Conservation (phyloP, 2,797 vertebrate species). For the Iguana delicatissima region DNA sequence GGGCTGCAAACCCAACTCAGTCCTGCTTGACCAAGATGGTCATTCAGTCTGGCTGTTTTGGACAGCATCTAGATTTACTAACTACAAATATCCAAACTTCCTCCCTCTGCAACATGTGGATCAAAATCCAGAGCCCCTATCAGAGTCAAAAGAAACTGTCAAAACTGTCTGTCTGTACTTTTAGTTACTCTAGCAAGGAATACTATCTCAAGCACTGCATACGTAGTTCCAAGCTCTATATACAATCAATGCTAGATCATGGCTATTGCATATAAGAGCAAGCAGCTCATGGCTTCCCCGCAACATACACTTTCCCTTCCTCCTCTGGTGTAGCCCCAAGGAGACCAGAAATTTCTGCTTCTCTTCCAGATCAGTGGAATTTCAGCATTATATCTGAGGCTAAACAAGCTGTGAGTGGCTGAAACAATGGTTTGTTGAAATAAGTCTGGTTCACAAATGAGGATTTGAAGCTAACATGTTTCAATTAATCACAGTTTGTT, state of each 20-base stretch:
- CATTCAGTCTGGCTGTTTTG: background rate
- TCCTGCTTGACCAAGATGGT: constrained; percentile 23
- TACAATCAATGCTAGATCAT: background rate
- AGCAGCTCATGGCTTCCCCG: background rate
- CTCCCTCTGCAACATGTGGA: background rate
- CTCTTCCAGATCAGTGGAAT: background rate
- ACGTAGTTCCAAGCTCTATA: no score
- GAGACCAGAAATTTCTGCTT: background rate
- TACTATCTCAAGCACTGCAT: background rate
- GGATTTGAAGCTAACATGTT: background rate
- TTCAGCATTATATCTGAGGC: background rate
- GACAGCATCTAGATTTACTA: background rate
- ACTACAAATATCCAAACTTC: background rate
- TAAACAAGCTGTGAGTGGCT: background rate
- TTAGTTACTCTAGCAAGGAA: background rate
- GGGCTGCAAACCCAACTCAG: constrained; percentile 9
- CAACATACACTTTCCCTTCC: no score
- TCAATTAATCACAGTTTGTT: background rate
- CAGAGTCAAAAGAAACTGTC: background rate
- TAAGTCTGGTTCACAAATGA: background rate
- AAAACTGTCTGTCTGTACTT: background rate
- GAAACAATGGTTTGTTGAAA: background rate
- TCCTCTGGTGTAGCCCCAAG: background rate
- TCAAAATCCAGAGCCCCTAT: background rate
- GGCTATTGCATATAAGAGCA: background rate